phyloP scores from a whole-genome alignment of 2,888 invertebrate species.

The Frankliniella fusca region DNA sequence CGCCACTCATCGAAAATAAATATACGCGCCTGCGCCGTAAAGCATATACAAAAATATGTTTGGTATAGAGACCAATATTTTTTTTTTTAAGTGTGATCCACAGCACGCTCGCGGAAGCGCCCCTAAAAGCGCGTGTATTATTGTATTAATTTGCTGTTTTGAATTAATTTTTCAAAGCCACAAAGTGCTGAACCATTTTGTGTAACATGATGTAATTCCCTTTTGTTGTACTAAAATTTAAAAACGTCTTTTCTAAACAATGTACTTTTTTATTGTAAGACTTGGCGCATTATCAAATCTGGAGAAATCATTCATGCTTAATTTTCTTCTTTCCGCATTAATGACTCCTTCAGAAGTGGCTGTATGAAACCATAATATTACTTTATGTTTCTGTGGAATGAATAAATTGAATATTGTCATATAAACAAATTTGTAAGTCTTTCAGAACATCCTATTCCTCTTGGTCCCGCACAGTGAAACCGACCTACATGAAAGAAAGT shows the following conservation, averaged over 20 bases:
- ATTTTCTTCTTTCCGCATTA: not conserved
- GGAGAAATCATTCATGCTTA: not conserved
- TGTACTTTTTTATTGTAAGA: not conserved
- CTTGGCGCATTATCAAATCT: not conserved
- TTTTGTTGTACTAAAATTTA: not conserved
- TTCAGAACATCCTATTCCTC: too few species aligned
- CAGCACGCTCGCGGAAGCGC: not conserved
- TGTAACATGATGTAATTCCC: not conserved
- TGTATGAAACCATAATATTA: not conserved
- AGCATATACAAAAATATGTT: not conserved
- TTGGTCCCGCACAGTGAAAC: too few species aligned
- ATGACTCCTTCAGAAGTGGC: constrained; percentile 8
- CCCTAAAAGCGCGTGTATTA: not conserved
- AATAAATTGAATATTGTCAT: constrained; percentile 20
- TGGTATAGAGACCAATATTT: not conserved
- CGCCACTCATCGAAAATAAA: not conserved
- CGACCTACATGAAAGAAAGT: too few species aligned
- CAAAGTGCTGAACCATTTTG: not conserved
- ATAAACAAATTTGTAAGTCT: not conserved
- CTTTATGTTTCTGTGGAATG: constrained; percentile 24
- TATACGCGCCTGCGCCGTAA: not conserved
- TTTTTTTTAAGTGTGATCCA: not conserved
- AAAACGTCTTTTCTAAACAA: not conserved
- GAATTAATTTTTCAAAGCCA: not conserved
- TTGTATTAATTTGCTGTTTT: not conserved